Base-by-base conservation (phyloP, 1,140 invertebrate species). In the Drosophila jambulina region DNA sequence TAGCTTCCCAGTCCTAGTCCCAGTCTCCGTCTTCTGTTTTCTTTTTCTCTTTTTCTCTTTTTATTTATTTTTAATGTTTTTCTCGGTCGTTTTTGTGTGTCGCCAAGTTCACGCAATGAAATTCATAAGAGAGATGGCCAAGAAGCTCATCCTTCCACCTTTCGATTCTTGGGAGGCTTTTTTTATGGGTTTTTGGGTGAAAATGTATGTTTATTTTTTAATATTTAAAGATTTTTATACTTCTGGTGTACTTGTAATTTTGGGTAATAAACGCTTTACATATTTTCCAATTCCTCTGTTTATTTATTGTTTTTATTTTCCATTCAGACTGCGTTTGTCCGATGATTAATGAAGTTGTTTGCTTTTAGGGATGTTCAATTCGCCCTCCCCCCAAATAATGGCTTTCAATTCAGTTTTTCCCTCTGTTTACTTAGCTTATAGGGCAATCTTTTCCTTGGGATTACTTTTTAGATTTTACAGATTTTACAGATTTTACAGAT, bases 71-170 rank as follows among this genome's bases (percentile, higher is more conserved):
- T 27, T 63, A 4, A 29, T 63, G 13, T 54, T 63, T 63, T 64
- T 40, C 62, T 48, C n/a, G 8, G 7, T 63, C 7, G n/a, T 62
- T 63, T 69, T 29, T 34, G 15, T 64, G 17, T 64, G 67, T 70
- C 62, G 32, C 67, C 67, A 70, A 70, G 67, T 70, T 70, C 38
- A 53, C 23, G 61, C 67, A 54, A 54, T 68, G n/a, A 54, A 67
- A 70, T 54, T 67, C 62, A 54, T 54, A 67, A 70, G 46, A 36
- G 32, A 54, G 32, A 54, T 23, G 51, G 32, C n/a, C 9, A 21
- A 36, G 9, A 43, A 38, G 58, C 23, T 34, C 38, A 17, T 10
- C 13, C 25, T 19, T 23, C 21, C 56, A 32, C 21, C 34, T 17
- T 17, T 2, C 2, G 15, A 13, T 32, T 19, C n/a, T 27, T 8